Base-by-base conservation (phyloP, 2,797 vertebrate genomes). In the Sciurus vulgaris region DNA sequence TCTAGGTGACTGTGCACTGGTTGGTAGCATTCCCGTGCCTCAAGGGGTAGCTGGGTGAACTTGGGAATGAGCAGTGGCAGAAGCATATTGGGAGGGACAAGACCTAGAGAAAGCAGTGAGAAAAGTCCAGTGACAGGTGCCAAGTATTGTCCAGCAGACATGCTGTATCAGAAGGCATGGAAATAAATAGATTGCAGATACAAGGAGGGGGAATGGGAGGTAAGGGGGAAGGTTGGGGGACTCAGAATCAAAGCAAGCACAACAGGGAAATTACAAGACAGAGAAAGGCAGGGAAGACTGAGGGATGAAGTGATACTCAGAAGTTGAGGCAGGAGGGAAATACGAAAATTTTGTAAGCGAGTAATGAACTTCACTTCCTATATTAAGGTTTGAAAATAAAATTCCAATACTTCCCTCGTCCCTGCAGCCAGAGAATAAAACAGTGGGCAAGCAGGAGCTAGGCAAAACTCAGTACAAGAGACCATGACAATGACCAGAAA, bases 351-450 rank as follows among this genome's bases (percentile, higher is more conserved):
- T 76, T 85, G 30, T 79, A 79, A 76, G 41, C 85, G 91, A 86
- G n/a, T 13, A 61, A 11, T 8, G 38, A 67, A 44, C 26, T 88
- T 95, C 26, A 49, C 26, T 6, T 51, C 30, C 61, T 54, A 67
- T 2, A 3, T n/a, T 24, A 22, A 94, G 76, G 12, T 79, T 91
- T 11, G 84, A 63, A 96, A 89, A 26, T 84, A 94, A 83, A 56
- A 78, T 35, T 61, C 3, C 70, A 33, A 70, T 67, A 22, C 1
- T 20, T 81, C 33, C 41, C 47, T 44, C 8, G 20, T 47, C 67
- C 30, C 49, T 81, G 59, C 70, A 72, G 28, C 35, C 90, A 77
- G 35, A 84, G 28, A 85, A 44, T 18, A 51, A 59, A 90, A 76
- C 61, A 14, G 20, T 79, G 11, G 30, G 26, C 14, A 17, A 77